A percentile compares a stretch with the other conserved stretches of the same genome.
These are phyloP conservation scores for Alexandromys fortis DNA, from an alignment of 2,113 vertebrate species.

Conservation along the genomic window DNA sequence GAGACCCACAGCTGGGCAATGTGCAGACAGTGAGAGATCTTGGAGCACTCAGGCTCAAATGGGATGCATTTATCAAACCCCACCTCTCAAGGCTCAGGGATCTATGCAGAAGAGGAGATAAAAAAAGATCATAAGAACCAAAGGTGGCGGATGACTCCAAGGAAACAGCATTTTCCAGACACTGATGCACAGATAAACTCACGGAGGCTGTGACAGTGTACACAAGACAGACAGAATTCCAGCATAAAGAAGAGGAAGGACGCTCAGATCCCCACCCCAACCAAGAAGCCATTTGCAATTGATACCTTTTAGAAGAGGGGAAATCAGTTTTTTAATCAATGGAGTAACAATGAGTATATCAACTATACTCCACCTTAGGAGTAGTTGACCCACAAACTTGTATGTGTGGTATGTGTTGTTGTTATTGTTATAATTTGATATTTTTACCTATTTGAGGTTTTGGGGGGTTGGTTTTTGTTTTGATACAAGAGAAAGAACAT, in stretches of 20 bases:
- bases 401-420: background rate
- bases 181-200: background rate
- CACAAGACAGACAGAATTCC: background rate
- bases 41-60: background rate
- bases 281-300: background rate
- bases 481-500: background rate
- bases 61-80: background rate
- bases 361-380: background rate
- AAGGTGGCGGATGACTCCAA: background rate
- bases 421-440: background rate
- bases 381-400: background rate
- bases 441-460: background rate
- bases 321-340: background rate
- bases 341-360: background rate
- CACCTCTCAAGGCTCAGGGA: background rate
- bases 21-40: background rate
- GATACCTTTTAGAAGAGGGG: background rate
- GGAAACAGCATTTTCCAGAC: background rate
- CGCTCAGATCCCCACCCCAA: background rate
- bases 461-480: background rate
- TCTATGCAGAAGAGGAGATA: background rate
- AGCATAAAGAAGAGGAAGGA: background rate
- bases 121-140: background rate
- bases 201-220: background rate
- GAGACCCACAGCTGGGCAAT: background rate